Evolutionary conservation across 2,888 invertebrate genomes (phyloP).

Genomic region (Luperina testacea): DNA sequence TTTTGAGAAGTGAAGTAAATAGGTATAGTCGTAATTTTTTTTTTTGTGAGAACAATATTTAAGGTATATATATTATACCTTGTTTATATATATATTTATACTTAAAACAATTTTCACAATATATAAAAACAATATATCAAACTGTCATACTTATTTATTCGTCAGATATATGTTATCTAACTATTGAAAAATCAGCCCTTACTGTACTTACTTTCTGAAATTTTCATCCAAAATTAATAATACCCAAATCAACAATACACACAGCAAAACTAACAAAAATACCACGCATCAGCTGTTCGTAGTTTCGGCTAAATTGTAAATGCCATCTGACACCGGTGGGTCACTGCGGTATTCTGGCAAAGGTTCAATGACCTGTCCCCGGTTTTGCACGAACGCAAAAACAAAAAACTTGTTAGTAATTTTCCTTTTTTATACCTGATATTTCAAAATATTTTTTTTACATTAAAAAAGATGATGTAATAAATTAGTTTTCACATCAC

Average conservation of each 20-base stretch:
- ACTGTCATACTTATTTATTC: not conserved
- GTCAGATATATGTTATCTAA: not conserved
- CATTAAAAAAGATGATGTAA: not conserved
- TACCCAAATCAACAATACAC: not conserved
- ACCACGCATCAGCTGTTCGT: slow-evolving; percentile 40
- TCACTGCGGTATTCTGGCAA: slow-evolving; percentile 44
- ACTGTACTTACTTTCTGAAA: not conserved
- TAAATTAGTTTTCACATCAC: not conserved
- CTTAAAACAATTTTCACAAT: no score
- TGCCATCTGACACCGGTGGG: slow-evolving; percentile 47
- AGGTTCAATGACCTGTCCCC: slow-evolving; percentile 22
- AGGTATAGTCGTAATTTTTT: no score
- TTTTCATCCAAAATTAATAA: not conserved
- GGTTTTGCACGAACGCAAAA: slow-evolving; percentile 4
- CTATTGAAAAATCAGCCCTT: not conserved
- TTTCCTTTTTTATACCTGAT: not conserved
- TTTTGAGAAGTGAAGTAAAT: not conserved
- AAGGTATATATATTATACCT: no score
- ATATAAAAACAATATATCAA: not conserved
- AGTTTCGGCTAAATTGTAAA: slow-evolving; percentile 46
- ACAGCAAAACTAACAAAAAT: slow-evolving; percentile 26
- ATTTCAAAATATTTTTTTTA: not conserved
- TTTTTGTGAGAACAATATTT: no score
- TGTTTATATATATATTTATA: no score
- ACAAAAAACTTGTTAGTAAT: not conserved